Evolutionary conservation across 2,888 invertebrate species (phyloP), one percentile per base, ranked within the genome.

Genomic region (Gortyna flavago): DNA sequence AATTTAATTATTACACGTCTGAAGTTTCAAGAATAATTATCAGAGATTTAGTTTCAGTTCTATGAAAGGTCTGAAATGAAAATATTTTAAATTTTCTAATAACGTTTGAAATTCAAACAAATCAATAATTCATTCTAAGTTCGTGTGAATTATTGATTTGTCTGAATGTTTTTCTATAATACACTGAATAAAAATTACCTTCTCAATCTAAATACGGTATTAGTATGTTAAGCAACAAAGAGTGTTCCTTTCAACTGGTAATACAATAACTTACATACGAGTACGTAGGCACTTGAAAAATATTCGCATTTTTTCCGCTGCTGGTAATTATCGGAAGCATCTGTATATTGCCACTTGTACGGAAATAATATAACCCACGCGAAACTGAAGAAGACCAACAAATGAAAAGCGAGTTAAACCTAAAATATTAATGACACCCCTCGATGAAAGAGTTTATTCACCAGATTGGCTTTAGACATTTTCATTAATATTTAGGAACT

Each of bases 331-430:
- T 29, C 11, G 21, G 18, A 18, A 65, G 2, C 13, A 3, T 44
- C n/a, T n/a, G 18, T 7, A 29, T 2, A 16, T 59, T 7, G 21
- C 11, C 18, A 57, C 73, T 74, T 29, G 1, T 29, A 48, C 44
- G 13, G 25, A 35, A 81, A 54, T 29, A 65, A 66, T 62, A 66
- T 18, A 57, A 54, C 25, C 29, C 35, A 38, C 59, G n/a, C 54
- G 2, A 54, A 65, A 67, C 41, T 54, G 32, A 64, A 8, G 67
- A 83, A 72, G 35, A 67, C 66, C 16, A 48, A 67, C 59, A 67
- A 71, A 65, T 54, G 35, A 68, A 83, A 74, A 72, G 41, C 13
- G 59, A 76, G 41, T 73, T 73, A 61, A 70, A 75, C n/a, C 66
- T 48, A n/a, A 44, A 75, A 57, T 70, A 65, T 67, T 59, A n/a